These are phyloP conservation scores for Ciconia stormi DNA, from an alignment of 2,113 vertebrate species.

Conservation along the genomic window DNA sequence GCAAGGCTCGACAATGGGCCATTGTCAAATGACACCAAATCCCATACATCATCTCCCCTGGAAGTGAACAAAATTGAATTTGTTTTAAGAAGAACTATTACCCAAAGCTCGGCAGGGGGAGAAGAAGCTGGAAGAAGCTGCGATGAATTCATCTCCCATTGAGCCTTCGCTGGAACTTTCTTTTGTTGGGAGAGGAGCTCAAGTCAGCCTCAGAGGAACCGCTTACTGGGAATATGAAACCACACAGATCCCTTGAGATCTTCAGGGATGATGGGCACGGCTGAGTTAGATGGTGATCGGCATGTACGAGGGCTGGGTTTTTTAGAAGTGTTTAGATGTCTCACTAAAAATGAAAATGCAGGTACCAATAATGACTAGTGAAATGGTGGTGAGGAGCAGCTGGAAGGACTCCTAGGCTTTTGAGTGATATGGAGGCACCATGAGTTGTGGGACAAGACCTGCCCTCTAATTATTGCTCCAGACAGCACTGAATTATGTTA, in stretches of 20 bases:
- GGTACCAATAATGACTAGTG: not conserved
- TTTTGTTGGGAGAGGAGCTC: slow-evolving; percentile 4
- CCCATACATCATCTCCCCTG: slow-evolving; percentile 18
- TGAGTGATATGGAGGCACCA: not conserved
- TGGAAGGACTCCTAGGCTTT: not conserved
- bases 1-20: slow-evolving; percentile 11
- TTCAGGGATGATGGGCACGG: not conserved
- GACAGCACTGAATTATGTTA: not conserved
- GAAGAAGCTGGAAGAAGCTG: slow-evolving; percentile 11
- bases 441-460: not conserved
- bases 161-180: not conserved
- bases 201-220: not conserved
- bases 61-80: slow-evolving; percentile 6
- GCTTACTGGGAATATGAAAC: not conserved
- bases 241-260: not conserved
- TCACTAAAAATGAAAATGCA: not conserved
- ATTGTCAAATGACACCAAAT: not conserved
- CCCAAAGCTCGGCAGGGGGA: not conserved
- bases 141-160: not conserved
- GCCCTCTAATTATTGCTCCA: not conserved
- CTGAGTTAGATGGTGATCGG: not conserved
- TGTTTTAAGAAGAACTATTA: not conserved
- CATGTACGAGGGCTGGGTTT: not conserved
- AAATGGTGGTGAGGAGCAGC: not conserved
- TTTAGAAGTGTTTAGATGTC: not conserved